phyloP scores from a whole-genome alignment of 2,113 vertebrate genomes.

The Neotoma lepida region DNA sequence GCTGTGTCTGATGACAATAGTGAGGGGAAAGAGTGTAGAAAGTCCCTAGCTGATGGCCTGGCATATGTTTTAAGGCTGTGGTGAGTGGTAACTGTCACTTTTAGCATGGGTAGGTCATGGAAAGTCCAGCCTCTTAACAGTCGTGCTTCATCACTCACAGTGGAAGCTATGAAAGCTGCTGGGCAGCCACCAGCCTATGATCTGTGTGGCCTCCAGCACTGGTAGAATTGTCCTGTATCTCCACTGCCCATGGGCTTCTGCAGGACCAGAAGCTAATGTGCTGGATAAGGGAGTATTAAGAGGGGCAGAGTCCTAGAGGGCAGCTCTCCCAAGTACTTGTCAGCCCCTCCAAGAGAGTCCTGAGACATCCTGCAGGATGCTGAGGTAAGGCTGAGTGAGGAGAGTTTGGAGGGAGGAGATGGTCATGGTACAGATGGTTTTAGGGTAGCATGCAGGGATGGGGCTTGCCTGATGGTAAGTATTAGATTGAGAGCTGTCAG shows the following conservation, averaged over 20 bases:
- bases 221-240: not conserved
- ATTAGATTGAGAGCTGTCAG: not conserved
- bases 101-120: not conserved
- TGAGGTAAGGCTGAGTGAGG: not conserved
- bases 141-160: not conserved
- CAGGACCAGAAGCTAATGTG: not conserved
- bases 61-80: rapidly evolving
- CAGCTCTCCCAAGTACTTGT: not conserved
- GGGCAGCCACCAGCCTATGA: not conserved
- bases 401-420: not conserved
- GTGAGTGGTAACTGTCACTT: not conserved
- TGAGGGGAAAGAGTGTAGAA: not conserved
- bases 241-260: not conserved
- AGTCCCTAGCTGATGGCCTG: not conserved
- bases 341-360: not conserved
- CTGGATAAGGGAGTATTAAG: not conserved
- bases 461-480: not conserved
- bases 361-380: not conserved
- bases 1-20: not conserved
- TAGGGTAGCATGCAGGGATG: rapidly evolving
- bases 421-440: no score
- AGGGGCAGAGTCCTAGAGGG: not conserved
- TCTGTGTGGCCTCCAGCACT: not conserved
- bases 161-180: not conserved
- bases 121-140: not conserved